Percentiles rank a stretch among this genome's conserved stretches.
phyloP scores from a whole-genome alignment of 2,797 vertebrate genomes.

The Neosilurus hyrtlii region DNA sequence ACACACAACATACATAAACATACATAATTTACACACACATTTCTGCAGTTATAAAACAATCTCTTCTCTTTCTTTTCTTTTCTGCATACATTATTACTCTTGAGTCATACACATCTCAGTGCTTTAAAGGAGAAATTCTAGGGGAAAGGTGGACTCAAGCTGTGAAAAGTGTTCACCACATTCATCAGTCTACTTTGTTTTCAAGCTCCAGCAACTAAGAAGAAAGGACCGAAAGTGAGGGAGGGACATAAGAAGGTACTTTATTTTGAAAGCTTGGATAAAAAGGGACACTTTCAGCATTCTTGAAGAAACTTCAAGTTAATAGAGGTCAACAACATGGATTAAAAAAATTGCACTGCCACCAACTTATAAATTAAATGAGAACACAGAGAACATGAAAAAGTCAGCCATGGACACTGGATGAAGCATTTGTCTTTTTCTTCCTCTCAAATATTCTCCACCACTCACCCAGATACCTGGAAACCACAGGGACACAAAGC shows the following conservation, averaged over 20 bases:
- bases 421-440: constrained; percentile 40
- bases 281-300: neutral
- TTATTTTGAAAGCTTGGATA: neutral
- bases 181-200: constrained; percentile 5
- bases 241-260: neutral
- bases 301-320: constrained; percentile 1
- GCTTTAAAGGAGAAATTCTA: constrained; percentile 14
- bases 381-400: neutral
- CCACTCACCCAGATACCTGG: constrained; percentile 74
- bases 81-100: neutral
- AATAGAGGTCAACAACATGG: neutral
- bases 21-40: no score
- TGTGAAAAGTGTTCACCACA: constrained; percentile 1
- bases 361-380: neutral
- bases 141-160: neutral
- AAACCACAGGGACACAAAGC: constrained; percentile 67
- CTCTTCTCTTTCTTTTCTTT: neutral
- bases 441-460: constrained; percentile 59
- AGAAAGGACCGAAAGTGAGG: neutral
- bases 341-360: neutral
- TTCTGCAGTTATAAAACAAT: no score
- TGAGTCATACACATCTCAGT: neutral
- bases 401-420: neutral
- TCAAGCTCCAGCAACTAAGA: neutral
- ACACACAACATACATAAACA: no score